Base-by-base conservation (phyloP, 2,797 vertebrate species). In the Hypotaenidia philippensis region DNA sequence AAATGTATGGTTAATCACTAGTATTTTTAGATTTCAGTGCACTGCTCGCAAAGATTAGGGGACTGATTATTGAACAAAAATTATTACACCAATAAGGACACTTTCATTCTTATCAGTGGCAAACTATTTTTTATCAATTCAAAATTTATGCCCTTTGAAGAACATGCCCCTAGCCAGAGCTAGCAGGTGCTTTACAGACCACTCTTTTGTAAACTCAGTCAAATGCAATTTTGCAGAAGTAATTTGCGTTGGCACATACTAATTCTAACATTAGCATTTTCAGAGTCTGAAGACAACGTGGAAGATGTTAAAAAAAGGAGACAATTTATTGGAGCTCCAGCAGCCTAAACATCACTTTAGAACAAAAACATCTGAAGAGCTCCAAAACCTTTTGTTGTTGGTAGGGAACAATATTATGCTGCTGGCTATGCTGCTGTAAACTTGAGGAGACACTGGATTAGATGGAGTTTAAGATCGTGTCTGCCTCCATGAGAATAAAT, bases 141-240 rank as follows among this genome's bases (percentile, higher is more conserved):
- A 66, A 55, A 1, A 29, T 61, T 72, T 75, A 59, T 50, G 13
- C 14, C 13, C 72, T 71, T 82, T 79, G 41, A 72, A 53, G 63
- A 82, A 25, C 29, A 78, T 0, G 0, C 34, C 15, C 61, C 13
- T 11, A 47, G 21, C 17, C 32, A 41, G 27, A 75, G 16, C 10
- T 59, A 61, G 19, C 4, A 85, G 5, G 19, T 31, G 13, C 6
- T 83, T 91, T 91, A 71, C 6, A 45, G 47, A 53, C 41, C 13
- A 2, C 7, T 50, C 17, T 60, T 92, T 36, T n/a, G 5, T 38
- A 61, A 74, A 71, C 4, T 31, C 25, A 27, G 8, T 47, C 7
- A 81, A 89, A 71, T 8, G 13, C 4, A 34, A 41, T 74, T 89
- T 82, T 72, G 22, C 31, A 72, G 36, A 52, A 38, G 17, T 72